phyloP scores from a whole-genome alignment of 2,888 invertebrate genomes.

The Lasioglossum lativentre region DNA sequence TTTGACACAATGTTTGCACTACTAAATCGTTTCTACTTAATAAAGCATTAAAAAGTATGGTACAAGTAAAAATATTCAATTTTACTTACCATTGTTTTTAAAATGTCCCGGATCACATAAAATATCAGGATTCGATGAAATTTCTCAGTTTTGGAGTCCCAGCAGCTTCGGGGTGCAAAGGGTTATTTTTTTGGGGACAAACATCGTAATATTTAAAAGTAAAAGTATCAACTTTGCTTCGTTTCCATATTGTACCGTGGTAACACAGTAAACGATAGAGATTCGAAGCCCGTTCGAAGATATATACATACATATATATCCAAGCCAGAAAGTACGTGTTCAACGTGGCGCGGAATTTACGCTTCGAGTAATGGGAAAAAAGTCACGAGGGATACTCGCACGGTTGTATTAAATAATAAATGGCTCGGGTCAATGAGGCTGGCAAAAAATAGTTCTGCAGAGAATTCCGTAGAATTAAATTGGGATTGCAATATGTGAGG shows the following conservation, averaged over 20 bases:
- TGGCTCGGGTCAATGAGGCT: constrained; percentile 53
- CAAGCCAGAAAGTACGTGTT: constrained; percentile 37
- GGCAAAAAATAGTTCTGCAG: constrained; percentile 52
- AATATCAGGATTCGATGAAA: background rate
- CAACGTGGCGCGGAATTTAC: constrained; percentile 38
- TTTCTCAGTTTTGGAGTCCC: background rate
- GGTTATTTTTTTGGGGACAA: background rate
- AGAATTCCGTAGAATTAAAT: constrained; percentile 58
- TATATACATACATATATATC: constrained; percentile 35
- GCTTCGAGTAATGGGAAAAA: constrained; percentile 31
- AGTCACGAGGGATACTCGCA: constrained; percentile 20
- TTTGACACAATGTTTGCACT: too few relatives aligned
- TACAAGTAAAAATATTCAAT: background rate
- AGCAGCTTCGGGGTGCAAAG: background rate
- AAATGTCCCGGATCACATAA: background rate
- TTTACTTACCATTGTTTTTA: background rate
- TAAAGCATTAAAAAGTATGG: too few relatives aligned
- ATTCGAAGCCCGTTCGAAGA: constrained; percentile 37
- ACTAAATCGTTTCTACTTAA: too few relatives aligned
- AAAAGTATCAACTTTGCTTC: background rate
- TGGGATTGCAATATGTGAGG: constrained; percentile 43
- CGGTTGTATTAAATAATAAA: constrained; percentile 53
- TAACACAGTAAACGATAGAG: constrained; percentile 13
- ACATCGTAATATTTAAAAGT: background rate
- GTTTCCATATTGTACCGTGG: background rate